Percentiles rank a stretch among this genome's conserved stretches.
Conservation (phyloP, 2,797 vertebrate genomes). For the Cichlasoma orientale region DNA sequence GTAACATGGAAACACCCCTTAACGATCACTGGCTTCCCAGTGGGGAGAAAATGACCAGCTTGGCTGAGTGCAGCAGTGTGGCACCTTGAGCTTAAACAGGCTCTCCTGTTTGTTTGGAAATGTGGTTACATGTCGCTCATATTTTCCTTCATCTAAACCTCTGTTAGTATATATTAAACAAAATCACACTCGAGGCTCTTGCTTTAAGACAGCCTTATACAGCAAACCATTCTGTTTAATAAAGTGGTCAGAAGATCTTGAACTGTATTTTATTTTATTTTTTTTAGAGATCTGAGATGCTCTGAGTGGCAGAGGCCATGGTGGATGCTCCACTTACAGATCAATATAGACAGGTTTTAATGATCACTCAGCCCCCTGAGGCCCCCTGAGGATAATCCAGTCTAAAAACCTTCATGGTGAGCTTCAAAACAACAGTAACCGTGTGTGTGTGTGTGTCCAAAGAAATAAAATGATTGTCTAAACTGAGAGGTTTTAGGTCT, state of each 20-base stretch:
- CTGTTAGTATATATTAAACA: slow-evolving; percentile 20
- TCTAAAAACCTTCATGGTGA: slow-evolving; percentile 39
- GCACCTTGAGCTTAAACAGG: slow-evolving; percentile 63
- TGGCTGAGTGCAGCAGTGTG: slow-evolving; percentile 49
- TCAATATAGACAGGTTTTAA: slow-evolving; percentile 56
- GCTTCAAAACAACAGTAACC: slow-evolving; percentile 31
- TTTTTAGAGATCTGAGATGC: slow-evolving; percentile 11
- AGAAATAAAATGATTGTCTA: slow-evolving; percentile 45
- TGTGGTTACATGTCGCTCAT: slow-evolving; percentile 54
- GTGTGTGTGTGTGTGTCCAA: background rate
- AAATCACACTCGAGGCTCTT: slow-evolving; percentile 10
- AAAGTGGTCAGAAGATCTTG: background rate
- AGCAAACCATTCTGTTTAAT: background rate
- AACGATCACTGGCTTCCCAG: slow-evolving; percentile 14
- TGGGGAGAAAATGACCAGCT: slow-evolving; percentile 50
- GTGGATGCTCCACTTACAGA: slow-evolving; percentile 28
- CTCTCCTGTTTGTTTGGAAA: slow-evolving; percentile 60
- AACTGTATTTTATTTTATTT: background rate
- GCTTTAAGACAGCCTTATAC: background rate
- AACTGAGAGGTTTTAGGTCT: slow-evolving; percentile 45
- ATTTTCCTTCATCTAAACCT: slow-evolving; percentile 60
- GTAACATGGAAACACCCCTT: slow-evolving; percentile 13
- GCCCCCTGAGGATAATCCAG: slow-evolving; percentile 55
- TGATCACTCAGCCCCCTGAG: slow-evolving; percentile 22
- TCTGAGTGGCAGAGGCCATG: slow-evolving; percentile 6